Base-by-base conservation (phyloP, 1,140 invertebrate genomes). In the Meloidogyne exigua region DNA sequence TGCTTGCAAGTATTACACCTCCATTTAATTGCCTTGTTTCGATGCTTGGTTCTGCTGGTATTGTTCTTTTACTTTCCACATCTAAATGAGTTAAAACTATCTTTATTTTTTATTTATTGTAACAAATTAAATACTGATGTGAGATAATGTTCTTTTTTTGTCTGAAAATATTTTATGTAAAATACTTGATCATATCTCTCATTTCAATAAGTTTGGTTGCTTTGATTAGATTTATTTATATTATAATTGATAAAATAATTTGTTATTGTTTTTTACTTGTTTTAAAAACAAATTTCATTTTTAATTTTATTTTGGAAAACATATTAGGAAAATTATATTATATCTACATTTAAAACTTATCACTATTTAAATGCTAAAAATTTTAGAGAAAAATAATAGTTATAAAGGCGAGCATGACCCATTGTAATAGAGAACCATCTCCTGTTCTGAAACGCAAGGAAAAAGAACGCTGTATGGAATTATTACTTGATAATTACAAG, bases 21-120 rank as follows among this genome's bases (percentile, higher is more conserved):
- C 91, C 93, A 81, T 91, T 98, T 79, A 98, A 98, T 88, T 97
- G 97, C 88, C 91, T 94, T 76, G 89, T 95, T 25, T 96, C 95
- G 18, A 92, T 97, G 76, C 92, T 92, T 64, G 89, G 91, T 23
- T 93, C 84, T 21, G 82, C 83, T 23, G 84, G 84, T 18, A 28
- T 87, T 18, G 83, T 82, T 25, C 81, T 84, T 63, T 76, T 85
- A 63, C 83, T 86, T 66, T 86, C 84, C n/a, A 87, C 85, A 10
- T 66, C 76, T 21, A 78, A 78, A 57, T 57, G 49, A 57, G n/a
- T 57, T 12, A 12, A 7, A 18, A 49, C 5, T 49, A 49, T 18
- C n/a, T 9, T 0, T 15, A 57, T n/a, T n/a, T n/a, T 57, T n/a
- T 18, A n/a, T 57, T 49, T 57, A n/a, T 57, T 57, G 49, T 57